A percentile compares a stretch with the other conserved stretches of the same genome.
phyloP scores from a whole-genome alignment of 2,888 invertebrate genomes.

The Agrotis clavis region DNA sequence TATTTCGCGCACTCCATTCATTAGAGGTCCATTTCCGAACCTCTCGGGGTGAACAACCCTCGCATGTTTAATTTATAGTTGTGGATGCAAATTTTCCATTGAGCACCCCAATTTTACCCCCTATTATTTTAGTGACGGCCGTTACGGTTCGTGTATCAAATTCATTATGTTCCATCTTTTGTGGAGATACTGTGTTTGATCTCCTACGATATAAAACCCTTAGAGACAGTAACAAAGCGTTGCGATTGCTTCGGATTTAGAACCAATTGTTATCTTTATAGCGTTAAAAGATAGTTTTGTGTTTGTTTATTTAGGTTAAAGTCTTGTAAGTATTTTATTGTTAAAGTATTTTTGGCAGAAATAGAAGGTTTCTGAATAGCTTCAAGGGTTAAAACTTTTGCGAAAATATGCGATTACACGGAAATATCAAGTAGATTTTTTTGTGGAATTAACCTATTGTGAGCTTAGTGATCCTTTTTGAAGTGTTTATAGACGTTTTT shows the following conservation, averaged over 20 bases:
- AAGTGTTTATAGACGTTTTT: not conserved
- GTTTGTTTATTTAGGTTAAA: slow-evolving; percentile 46
- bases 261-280: slow-evolving; percentile 49
- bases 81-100: slow-evolving; percentile 79
- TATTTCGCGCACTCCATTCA: slow-evolving; percentile 76
- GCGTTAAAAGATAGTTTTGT: slow-evolving; percentile 27
- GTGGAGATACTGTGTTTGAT: slow-evolving; percentile 60
- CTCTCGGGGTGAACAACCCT: slow-evolving; percentile 77
- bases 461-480: not conserved
- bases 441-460: not conserved
- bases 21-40: slow-evolving; percentile 77
- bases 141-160: slow-evolving; percentile 54
- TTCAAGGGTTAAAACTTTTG: not conserved
- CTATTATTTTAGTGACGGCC: slow-evolving; percentile 63
- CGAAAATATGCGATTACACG: not conserved
- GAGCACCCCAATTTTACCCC: slow-evolving; percentile 64
- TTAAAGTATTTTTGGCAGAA: slow-evolving; percentile 9
- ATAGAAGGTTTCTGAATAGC: too few relatives aligned
- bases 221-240: slow-evolving; percentile 53
- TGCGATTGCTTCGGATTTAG: slow-evolving; percentile 50
- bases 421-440: not conserved
- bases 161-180: slow-evolving; percentile 56
- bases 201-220: slow-evolving; percentile 47
- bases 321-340: slow-evolving; percentile 11
- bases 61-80: slow-evolving; percentile 83